Base-by-base conservation (phyloP, 2,113 vertebrate genomes). In the Accipiter cooperii region DNA sequence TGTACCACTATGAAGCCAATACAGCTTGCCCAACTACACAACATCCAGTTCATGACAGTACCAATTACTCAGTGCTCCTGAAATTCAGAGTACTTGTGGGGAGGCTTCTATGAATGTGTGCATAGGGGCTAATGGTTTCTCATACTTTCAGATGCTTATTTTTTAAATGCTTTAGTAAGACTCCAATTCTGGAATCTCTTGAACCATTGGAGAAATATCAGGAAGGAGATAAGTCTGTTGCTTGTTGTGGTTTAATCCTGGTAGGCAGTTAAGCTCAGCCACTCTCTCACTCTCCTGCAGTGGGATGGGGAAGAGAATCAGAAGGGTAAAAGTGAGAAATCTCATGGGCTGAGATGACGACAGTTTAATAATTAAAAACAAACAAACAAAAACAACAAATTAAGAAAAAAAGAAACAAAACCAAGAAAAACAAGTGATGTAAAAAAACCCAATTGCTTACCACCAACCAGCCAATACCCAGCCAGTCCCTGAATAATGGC, bases 241-340 rank as follows among this genome's bases (percentile, higher is more conserved):
- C 8, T 71, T 71, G 16, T 28, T 1, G 0, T 52, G 13, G 8
- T 55, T 89, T 69, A 89, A 55, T 17, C 2, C 13, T 7, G 0
- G 4, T 22, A 55, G 25, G 15, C 19, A 25, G 38, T 38, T 29
- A 58, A 66, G 60, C 36, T 22, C 18, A 66, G 51, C 12, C 7
- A 2, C n/a, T 36, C 31, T 36, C 38, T 63, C 76, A 33, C 34
- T 63, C 8, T 6, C 8, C 10, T 0, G 0, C 5, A 7, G 12
- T 21, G 33, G 19, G 12, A 46, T 44, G 13, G 5, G 8, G 12
- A 10, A 75, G 18, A 51, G 12, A 89, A 58, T 44, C 42, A 36
- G 26, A 82, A 26, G 17, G 28, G 17, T 51, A 66, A 33, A 82
- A 33, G 11, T 36, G 46, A 58, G 69, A 52, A 75, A 68, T 11